Evolutionary conservation across 2,113 vertebrate genomes (phyloP).

Genomic region (Mixornis gularis): DNA sequence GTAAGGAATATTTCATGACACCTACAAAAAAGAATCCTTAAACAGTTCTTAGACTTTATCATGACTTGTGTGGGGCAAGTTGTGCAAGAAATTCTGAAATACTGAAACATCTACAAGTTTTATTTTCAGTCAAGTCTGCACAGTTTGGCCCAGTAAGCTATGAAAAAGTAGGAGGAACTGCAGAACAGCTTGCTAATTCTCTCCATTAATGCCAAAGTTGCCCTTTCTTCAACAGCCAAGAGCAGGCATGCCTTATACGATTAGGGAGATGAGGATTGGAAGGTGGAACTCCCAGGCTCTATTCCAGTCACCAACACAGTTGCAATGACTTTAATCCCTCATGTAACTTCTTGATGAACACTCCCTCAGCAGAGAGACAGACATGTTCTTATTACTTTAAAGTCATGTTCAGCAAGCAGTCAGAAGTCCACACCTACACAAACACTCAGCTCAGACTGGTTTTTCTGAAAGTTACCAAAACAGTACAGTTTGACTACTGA

Average conservation of each 20-base stretch:
- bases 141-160: slow-evolving; percentile 10
- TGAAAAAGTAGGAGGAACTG: slow-evolving; percentile 39
- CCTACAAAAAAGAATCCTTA: slow-evolving; percentile 39
- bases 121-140: slow-evolving; percentile 38
- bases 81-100: slow-evolving; percentile 12
- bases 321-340: neutral
- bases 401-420: neutral
- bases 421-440: neutral
- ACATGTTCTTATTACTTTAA: neutral
- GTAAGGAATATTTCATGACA: slow-evolving; percentile 35
- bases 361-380: neutral
- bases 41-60: slow-evolving; percentile 27
- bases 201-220: slow-evolving; percentile 21
- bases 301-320: neutral
- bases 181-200: slow-evolving; percentile 31
- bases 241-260: neutral
- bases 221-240: slow-evolving; percentile 14
- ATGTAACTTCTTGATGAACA: neutral
- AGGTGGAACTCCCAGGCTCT: neutral
- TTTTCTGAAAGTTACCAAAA: neutral
- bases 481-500: neutral
- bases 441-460: neutral
- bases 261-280: neutral
- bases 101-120: neutral
- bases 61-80: neutral